phyloP scores from a whole-genome alignment of 2,888 invertebrate genomes.

The Nomada ferruginata region DNA sequence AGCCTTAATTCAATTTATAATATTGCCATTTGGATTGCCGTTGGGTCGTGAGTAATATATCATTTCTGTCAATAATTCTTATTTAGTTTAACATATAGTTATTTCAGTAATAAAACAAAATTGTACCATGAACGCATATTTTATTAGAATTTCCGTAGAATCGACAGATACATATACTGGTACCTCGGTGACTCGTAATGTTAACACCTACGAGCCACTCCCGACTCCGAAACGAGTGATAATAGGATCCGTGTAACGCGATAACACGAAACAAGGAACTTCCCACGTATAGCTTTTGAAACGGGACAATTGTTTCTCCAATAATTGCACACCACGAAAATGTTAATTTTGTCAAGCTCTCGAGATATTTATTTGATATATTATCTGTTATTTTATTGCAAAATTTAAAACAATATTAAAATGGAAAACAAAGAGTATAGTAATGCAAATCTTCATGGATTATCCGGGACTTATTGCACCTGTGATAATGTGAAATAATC shows the following conservation, averaged over 20 bases:
- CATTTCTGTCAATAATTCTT: too few relatives aligned
- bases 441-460: too few relatives aligned
- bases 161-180: conserved; percentile 19
- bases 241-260: conserved; percentile 18
- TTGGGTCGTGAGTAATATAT: too few relatives aligned
- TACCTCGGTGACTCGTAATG: conserved; percentile 15
- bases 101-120: neutral
- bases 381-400: too few relatives aligned
- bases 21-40: neutral
- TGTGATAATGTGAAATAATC: too few relatives aligned
- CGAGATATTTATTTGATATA: too few relatives aligned
- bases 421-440: too few relatives aligned
- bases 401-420: too few relatives aligned
- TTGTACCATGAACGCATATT: neutral
- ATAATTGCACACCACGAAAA: neutral
- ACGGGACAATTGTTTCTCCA: conserved; percentile 7
- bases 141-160: conserved; percentile 17
- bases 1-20: neutral
- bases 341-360: neutral
- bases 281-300: conserved; percentile 42
- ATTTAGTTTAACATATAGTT: too few relatives aligned
- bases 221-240: conserved; percentile 36
- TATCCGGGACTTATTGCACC: too few relatives aligned
- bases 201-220: conserved; percentile 37
- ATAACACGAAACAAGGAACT: conserved; percentile 39